Evolutionary conservation across 2,888 invertebrate species (phyloP).

Genomic region (Megamerina dolium): DNA sequence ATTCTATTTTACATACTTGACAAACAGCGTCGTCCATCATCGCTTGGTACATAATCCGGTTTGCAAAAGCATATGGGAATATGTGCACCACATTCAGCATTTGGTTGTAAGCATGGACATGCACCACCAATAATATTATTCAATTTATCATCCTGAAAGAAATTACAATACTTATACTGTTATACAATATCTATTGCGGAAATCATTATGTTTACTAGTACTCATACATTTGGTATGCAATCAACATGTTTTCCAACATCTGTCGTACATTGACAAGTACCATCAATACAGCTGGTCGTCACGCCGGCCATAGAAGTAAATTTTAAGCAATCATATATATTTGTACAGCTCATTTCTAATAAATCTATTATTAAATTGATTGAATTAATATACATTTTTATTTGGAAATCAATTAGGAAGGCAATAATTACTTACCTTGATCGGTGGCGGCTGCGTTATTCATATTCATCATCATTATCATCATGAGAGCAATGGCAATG

Average conservation of each 20-base stretch:
- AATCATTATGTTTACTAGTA: background rate
- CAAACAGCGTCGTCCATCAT: constrained; percentile 39
- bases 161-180: too few species aligned
- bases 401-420: too few species aligned
- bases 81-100: constrained; percentile 31
- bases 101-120: constrained; percentile 34
- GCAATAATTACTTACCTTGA: too few species aligned
- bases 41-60: constrained; percentile 28
- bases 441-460: too few species aligned
- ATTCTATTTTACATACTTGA: constrained; percentile 26
- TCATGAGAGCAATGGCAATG: too few species aligned
- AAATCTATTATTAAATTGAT: constrained; percentile 28
- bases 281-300: constrained; percentile 26
- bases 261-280: constrained; percentile 29
- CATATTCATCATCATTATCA: too few species aligned
- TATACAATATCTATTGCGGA: too few species aligned
- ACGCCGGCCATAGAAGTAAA: too few species aligned
- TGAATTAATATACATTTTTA: too few species aligned
- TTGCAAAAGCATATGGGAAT: constrained; percentile 35
- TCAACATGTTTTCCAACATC: constrained; percentile 7
- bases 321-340: too few species aligned
- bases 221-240: background rate
- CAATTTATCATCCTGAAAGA: constrained; percentile 27
- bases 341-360: constrained; percentile 31
- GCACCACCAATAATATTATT: constrained; percentile 41